phyloP scores from a whole-genome alignment of 2,888 invertebrate genomes.

The Dilophus febrilis region DNA sequence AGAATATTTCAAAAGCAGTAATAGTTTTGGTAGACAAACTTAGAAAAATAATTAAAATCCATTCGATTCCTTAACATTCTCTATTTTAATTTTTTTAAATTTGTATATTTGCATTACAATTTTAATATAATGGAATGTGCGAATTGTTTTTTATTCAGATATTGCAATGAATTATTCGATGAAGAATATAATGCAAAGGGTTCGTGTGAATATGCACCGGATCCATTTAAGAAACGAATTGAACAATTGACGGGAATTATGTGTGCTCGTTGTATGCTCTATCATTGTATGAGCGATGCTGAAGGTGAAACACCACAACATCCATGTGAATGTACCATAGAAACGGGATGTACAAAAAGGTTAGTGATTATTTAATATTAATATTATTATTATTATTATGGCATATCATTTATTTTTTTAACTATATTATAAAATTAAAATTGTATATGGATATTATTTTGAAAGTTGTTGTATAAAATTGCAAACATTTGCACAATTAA shows the following conservation, averaged over 20 bases:
- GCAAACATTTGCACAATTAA: too few species aligned
- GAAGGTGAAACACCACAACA: conserved; percentile 75
- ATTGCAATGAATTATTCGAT: conserved; percentile 65
- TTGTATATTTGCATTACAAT: background rate
- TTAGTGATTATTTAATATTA: too few species aligned
- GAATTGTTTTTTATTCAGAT: conserved; percentile 31
- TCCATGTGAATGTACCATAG: conserved; percentile 66
- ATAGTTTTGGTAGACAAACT: too few species aligned
- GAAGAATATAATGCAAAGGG: conserved; percentile 77
- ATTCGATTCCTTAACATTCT: too few species aligned
- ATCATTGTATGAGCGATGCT: conserved; percentile 83
- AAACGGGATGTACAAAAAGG: conserved; percentile 57
- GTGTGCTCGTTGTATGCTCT: conserved; percentile 77
- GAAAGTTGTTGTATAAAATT: too few species aligned
- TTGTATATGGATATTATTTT: too few species aligned
- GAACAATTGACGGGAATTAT: conserved; percentile 69
- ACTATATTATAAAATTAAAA: too few species aligned
- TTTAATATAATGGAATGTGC: background rate
- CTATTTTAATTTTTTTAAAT: too few species aligned
- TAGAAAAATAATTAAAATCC: too few species aligned
- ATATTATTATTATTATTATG: too few species aligned
- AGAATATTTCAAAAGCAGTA: too few species aligned
- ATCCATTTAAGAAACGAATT: conserved; percentile 61
- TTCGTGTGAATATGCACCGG: conserved; percentile 73
- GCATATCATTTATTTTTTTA: too few species aligned